Conservation (phyloP, 2,888 invertebrate species). For the Nysson spinosus region DNA sequence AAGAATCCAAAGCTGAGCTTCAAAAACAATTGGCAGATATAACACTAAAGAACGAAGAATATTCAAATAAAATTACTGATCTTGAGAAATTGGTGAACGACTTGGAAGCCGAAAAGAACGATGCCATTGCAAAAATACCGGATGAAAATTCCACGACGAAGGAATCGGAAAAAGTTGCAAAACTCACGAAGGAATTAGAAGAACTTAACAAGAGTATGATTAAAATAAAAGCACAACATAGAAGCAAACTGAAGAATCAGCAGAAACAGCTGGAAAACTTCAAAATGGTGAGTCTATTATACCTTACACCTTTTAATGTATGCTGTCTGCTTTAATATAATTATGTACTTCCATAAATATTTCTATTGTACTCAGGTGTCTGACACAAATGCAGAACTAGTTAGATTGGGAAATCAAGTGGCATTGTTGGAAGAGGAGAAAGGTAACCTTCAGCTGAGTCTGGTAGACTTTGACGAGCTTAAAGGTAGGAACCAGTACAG, state of each 20-base stretch:
- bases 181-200: slow-evolving; percentile 85
- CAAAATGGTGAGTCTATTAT: slow-evolving; percentile 70
- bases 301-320: too few species aligned
- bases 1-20: slow-evolving; percentile 67
- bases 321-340: too few species aligned
- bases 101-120: slow-evolving; percentile 64
- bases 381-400: slow-evolving; percentile 84
- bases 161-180: slow-evolving; percentile 74
- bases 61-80: slow-evolving; percentile 62
- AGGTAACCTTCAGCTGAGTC: slow-evolving; percentile 91
- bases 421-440: slow-evolving; percentile 94
- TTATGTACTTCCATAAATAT: slow-evolving; percentile 9
- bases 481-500: slow-evolving; percentile 80
- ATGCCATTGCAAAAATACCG: slow-evolving; percentile 50
- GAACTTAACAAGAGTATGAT: slow-evolving; percentile 87
- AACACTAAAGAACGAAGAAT: slow-evolving; percentile 66
- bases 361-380: slow-evolving; percentile 79
- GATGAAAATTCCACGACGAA: slow-evolving; percentile 55
- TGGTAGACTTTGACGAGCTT: slow-evolving; percentile 88
- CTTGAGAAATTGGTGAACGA: slow-evolving; percentile 66
- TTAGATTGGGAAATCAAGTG: slow-evolving; percentile 85
- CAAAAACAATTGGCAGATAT: slow-evolving; percentile 66
- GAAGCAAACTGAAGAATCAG: slow-evolving; percentile 85
- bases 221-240: slow-evolving; percentile 85
- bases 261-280: slow-evolving; percentile 82